A percentile compares a stretch with the other conserved stretches of the same genome.
Evolutionary conservation across 2,797 vertebrate species (phyloP).

Genomic region (Silurus lanzhouensis): DNA sequence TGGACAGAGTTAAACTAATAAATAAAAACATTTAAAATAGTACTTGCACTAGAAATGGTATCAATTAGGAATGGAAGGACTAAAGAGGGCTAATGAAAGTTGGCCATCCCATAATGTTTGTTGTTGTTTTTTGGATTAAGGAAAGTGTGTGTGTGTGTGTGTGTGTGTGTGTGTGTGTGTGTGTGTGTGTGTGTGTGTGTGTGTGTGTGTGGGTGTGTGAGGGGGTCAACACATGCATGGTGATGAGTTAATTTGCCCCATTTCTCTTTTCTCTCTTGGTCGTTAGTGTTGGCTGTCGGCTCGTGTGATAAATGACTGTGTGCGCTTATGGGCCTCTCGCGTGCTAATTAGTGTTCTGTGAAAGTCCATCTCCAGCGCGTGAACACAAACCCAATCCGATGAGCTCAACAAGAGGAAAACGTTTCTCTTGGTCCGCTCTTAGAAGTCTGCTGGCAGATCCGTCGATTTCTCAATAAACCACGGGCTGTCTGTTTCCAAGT

Average conservation of each 20-base stretch:
- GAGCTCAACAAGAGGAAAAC: constrained; percentile 70
- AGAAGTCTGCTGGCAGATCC: constrained; percentile 61
- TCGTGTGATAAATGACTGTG: constrained; percentile 69
- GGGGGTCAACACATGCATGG: constrained; percentile 62
- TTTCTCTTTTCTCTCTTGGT: constrained; percentile 19
- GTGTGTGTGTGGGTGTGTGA: too few species aligned
- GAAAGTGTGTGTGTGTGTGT: too few species aligned
- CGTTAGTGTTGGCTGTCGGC: constrained; percentile 49
- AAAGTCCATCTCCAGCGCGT: constrained; percentile 56
- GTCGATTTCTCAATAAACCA: constrained; percentile 56
- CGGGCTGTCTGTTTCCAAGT: constrained; percentile 56
- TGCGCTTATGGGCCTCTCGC: constrained; percentile 64
- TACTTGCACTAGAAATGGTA: constrained; percentile 88
- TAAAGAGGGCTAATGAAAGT: not conserved
- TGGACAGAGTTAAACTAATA: constrained; percentile 88
- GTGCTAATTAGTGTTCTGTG: constrained; percentile 68
- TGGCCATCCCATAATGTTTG: not conserved
- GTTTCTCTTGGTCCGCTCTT: constrained; percentile 57
- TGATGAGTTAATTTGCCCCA: constrained; percentile 62
- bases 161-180: too few species aligned
- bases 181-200: too few species aligned
- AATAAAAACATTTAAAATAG: constrained; percentile 89
- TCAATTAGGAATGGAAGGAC: constrained; percentile 82
- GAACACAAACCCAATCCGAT: constrained; percentile 54
- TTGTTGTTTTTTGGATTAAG: not conserved